A percentile compares a stretch with the other conserved stretches of the same genome.
Evolutionary conservation across 2,888 invertebrate genomes (phyloP).

Genomic region (Epiblema foenella): DNA sequence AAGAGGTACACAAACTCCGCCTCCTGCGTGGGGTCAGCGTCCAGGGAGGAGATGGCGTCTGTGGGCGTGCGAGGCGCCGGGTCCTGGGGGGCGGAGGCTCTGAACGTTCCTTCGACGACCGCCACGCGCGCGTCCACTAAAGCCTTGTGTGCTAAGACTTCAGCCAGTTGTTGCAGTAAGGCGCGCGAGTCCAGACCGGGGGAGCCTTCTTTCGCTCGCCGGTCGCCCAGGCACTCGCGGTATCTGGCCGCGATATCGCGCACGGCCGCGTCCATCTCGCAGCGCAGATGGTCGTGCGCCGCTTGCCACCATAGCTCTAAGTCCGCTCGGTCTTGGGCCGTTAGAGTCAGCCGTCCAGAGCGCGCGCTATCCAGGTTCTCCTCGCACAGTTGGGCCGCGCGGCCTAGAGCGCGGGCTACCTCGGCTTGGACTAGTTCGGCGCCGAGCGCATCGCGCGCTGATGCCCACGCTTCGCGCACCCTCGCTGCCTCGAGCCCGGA

Average conservation of each 20-base stretch:
- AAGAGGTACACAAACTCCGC: conserved; percentile 88
- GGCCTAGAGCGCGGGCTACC: conserved; percentile 89
- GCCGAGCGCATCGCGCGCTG: conserved; percentile 90
- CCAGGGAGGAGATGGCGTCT: conserved; percentile 77
- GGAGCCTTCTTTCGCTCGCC: conserved; percentile 64
- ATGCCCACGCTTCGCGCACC: conserved; percentile 90
- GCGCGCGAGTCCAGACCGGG: conserved; percentile 63
- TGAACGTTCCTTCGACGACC: conserved; percentile 86
- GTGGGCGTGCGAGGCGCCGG: conserved; percentile 52
- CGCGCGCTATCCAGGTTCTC: conserved; percentile 83
- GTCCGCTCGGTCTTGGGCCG: conserved; percentile 88
- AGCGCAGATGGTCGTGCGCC: conserved; percentile 88
- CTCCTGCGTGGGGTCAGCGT: conserved; percentile 85
- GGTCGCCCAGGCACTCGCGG: conserved; percentile 83
- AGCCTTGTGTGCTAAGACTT: conserved; percentile 89
- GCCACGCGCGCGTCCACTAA: conserved; percentile 90
- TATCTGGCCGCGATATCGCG: conserved; percentile 88
- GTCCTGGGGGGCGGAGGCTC: conserved; percentile 62
- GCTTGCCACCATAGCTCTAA: conserved; percentile 91
- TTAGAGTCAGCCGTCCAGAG: conserved; percentile 85
- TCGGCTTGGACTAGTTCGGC: conserved; percentile 91
- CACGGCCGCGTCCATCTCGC: conserved; percentile 89
- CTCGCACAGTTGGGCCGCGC: conserved; percentile 89
- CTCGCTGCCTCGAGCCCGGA: conserved; percentile 85
- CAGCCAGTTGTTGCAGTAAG: conserved; percentile 86